Base-by-base conservation (phyloP, 1,140 invertebrate genomes). In the Apis laboriosa region DNA sequence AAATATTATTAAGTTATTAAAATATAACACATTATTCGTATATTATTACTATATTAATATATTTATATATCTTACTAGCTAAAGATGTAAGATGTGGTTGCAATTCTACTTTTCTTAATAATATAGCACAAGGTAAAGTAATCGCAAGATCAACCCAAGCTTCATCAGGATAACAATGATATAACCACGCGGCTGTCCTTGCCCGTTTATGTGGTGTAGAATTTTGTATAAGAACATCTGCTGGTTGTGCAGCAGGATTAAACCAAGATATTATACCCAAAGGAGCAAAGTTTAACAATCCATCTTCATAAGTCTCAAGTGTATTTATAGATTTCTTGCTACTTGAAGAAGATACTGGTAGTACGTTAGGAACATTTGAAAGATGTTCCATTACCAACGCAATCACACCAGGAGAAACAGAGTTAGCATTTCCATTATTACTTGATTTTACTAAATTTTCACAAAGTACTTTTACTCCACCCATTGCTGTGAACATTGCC, bases 131-230 rank as follows among this genome's bases (percentile, higher is more conserved):
- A 1, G 98, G 98, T 86, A 99, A 93, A n/a, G 96, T 96, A 34
- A 99, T 95, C 11, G 96, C 97, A 11, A 99, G 94, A 92, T 98
- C 97, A 1, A 98, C 96, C 94, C 97, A 97, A 15, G 96, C 96
- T 94, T 99, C 98, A 87, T 98, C 97, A 1, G 97, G 97, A 93
- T 98, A 98, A 94, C 98, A 99, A 93, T 98, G 97, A 93, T 98
- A 98, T 56, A 97, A 97, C 97, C 98, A 98, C 64, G 98, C 97
- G 2, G 98, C 97, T 12, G 97, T 97, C 76, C 98, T 95, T 1
- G 98, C 97, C 85, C 98, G 94, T 85, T 97, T 95, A 87, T 98
- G 97, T 51, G 97, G 97, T 13, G 97, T 96, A 1, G 93, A 95
- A 90, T 95, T 95, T 86, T 94, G 94, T 79, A 99, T 97, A 3